These are phyloP conservation scores for Hippoglossus hippoglossus DNA, from an alignment of 2,797 vertebrate genomes.

Conservation along the genomic window DNA sequence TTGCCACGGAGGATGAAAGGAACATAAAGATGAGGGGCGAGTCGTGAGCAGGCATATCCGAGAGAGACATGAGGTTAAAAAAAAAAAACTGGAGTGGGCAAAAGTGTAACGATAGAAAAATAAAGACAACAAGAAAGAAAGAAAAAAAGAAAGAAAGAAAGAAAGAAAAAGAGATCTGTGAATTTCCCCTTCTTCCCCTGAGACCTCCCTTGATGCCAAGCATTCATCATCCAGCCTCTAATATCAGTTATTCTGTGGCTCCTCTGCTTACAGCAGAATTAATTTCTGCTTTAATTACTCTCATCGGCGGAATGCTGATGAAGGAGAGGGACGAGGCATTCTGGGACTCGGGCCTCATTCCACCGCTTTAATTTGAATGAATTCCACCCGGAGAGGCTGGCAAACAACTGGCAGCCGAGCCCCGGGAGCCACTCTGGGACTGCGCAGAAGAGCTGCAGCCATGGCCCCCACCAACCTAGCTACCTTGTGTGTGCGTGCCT, in stretches of 20 bases:
- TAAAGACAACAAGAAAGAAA: slow-evolving; percentile 23
- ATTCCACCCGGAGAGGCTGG: slow-evolving; percentile 98
- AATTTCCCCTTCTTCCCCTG: slow-evolving; percentile 86
- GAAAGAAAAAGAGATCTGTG: slow-evolving; percentile 78
- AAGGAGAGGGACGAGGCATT: slow-evolving; percentile 99
- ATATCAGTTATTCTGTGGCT: slow-evolving; percentile 99
- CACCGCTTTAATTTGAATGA: slow-evolving; percentile 99
- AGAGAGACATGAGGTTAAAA: not conserved
- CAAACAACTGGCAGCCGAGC: slow-evolving; percentile 99
- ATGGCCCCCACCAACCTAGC: slow-evolving; percentile 80
- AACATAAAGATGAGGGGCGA: slow-evolving; percentile 49
- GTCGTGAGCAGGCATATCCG: slow-evolving; percentile 6
- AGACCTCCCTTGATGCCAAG: slow-evolving; percentile 99
- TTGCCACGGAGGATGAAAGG: slow-evolving; percentile 45
- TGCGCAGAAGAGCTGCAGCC: slow-evolving; percentile 81
- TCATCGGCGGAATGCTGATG: slow-evolving; percentile 99
- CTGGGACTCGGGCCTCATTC: slow-evolving; percentile 99
- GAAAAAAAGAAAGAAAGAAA: slow-evolving; percentile 49
- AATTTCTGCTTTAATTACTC: slow-evolving; percentile 99
- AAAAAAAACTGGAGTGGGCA: slow-evolving; percentile 28
- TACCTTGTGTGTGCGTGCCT: slow-evolving; percentile 63
- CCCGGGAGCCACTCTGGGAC: slow-evolving; percentile 95
- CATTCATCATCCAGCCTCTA: slow-evolving; percentile 99
- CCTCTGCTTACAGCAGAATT: slow-evolving; percentile 99
- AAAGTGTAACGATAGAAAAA: slow-evolving; percentile 27